Evolutionary conservation across 35 echinoderm and acorn worm species (phyloP).

Genomic region (Holothuria glaberrima): DNA sequence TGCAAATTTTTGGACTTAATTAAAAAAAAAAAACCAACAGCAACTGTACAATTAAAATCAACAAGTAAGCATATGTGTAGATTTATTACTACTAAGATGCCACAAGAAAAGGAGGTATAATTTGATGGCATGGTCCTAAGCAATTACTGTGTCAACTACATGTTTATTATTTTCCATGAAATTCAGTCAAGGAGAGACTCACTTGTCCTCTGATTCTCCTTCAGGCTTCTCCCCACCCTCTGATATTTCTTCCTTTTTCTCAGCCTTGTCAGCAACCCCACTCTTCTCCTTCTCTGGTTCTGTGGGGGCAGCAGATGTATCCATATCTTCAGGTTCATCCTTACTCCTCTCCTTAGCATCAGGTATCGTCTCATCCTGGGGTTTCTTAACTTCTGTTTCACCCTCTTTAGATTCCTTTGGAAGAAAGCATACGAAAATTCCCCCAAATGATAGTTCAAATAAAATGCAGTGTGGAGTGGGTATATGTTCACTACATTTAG

Average conservation of each 20-base stretch:
- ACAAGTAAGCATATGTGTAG: too few relatives aligned
- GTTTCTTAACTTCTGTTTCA: too few relatives aligned
- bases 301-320: conserved; percentile 39
- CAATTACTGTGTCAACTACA: too few relatives aligned
- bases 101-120: background rate
- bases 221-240: background rate
- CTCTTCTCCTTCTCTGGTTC: conserved; percentile 28
- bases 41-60: too few relatives aligned
- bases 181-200: background rate
- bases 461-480: too few relatives aligned
- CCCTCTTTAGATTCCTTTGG: background rate
- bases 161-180: background rate
- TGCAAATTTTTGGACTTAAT: too few relatives aligned
- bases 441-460: too few relatives aligned
- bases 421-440: background rate
- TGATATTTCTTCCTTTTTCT: conserved; percentile 25
- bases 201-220: conserved; percentile 1
- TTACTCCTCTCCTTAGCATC: conserved; percentile 33
- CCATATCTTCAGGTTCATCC: conserved; percentile 59
- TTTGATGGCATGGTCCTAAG: too few relatives aligned
- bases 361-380: too few relatives aligned
- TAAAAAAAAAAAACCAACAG: too few relatives aligned
- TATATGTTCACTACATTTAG: too few relatives aligned
- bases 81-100: too few relatives aligned
- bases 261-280: conserved; percentile 19